phyloP scores from a whole-genome alignment of 2,113 vertebrate genomes.

The Synchiropus splendidus region DNA sequence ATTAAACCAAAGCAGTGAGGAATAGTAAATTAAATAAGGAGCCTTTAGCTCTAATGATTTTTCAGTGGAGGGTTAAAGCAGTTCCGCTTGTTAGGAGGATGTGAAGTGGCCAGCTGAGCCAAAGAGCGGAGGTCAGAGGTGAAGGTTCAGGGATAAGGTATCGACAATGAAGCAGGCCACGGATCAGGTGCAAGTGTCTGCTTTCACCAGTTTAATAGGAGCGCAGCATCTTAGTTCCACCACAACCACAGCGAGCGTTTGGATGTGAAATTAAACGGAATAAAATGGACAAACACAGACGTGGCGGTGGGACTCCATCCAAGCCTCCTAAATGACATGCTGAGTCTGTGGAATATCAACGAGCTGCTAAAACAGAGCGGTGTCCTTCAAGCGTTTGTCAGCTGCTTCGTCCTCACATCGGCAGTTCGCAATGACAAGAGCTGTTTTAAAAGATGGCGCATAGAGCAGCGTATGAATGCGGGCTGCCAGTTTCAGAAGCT shows the following conservation, averaged over 20 bases:
- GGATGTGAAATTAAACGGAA: constrained; percentile 7
- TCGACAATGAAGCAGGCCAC: constrained; percentile 29
- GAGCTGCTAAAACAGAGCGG: constrained; percentile 2
- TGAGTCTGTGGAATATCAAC: constrained; percentile 40
- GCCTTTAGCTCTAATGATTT: neutral
- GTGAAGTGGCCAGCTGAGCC: constrained; percentile 29
- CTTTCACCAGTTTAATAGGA: constrained; percentile 9
- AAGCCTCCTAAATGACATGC: constrained; percentile 34
- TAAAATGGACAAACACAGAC: constrained; percentile 15
- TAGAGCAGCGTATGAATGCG: neutral
- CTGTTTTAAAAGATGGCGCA: constrained; percentile 4
- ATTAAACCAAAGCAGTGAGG: too few species aligned
- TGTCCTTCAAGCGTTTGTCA: constrained; percentile 33
- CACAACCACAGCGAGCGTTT: constrained; percentile 1
- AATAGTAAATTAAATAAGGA: neutral
- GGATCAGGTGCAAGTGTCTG: constrained; percentile 33
- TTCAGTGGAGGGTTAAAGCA: constrained; percentile 7
- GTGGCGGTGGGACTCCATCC: constrained; percentile 20
- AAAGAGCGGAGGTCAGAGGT: constrained; percentile 30
- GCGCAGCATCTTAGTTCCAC: constrained; percentile 1
- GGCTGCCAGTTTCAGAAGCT: constrained; percentile 4
- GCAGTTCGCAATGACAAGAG: constrained; percentile 11
- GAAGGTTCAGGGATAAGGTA: constrained; percentile 11
- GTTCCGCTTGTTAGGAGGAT: neutral
- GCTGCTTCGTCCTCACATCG: constrained; percentile 14